Evolutionary conservation across 2,797 vertebrate species (phyloP), one percentile per base, ranked within the genome.

Genomic region (Hypotaenidia okinawae): DNA sequence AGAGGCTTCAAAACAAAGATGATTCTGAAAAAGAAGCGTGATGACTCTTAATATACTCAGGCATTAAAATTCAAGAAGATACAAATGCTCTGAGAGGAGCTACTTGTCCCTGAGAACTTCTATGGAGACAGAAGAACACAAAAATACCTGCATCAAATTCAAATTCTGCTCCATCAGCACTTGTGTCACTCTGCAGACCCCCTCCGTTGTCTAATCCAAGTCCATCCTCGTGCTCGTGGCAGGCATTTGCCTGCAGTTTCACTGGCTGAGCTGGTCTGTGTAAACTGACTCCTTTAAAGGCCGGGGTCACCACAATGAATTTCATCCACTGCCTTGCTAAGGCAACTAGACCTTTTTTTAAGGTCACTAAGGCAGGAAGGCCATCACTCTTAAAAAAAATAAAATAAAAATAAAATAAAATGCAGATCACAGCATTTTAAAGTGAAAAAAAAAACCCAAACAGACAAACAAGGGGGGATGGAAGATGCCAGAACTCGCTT

Each of bases 301-400:
- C 98, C 90, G 99, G 99, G 18, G 99, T 99, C 52, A 99, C 99
- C 85, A 99, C 99, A n/a, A 99, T 99, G 96, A 99, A 99, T 95
- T 99, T 99, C 99, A 99, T 99, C 99, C 99, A 99, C n/a, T 99
- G 99, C 68, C 99, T 98, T 43, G 99, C 99, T 97, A 99, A 96
- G 63, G 99, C 99, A 77, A 99, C 99, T 33, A 99, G 98, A 41
- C 99, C 99, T 95, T 99, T 99, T 95, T 99, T 99, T 55, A 99
- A 97, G 28, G 99, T 99, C 39, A 99, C 99, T 82, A 99, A 97
- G 8, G 99, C 99, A 75, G 99, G 99, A 90, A 99, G 99, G 1
- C 99, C 99, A 81, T 99, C 99, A 47, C 99, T 99, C 99, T 99
- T 96, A 4, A 94, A 95, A 52, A 41, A 35, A 51, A 59, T 41